Conservation (phyloP, 1,140 invertebrate genomes). For the Drosophila bocki region DNA sequence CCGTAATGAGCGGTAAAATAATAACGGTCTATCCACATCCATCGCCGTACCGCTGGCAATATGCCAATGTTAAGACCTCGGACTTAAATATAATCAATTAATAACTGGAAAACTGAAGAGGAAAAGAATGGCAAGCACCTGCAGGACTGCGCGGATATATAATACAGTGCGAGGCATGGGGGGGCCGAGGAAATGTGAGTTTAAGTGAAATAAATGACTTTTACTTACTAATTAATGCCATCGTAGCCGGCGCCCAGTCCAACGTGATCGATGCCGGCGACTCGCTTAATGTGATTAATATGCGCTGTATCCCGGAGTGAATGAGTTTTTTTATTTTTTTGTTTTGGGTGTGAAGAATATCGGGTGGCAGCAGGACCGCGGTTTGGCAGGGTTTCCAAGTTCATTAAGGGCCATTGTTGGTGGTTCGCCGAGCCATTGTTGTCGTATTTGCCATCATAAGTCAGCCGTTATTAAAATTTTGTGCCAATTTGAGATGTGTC, state of each 20-base stretch:
- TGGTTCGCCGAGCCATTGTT: constrained; percentile 39
- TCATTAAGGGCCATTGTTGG: constrained; percentile 76
- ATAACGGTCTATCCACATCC: constrained; percentile 45
- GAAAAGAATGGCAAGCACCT: constrained; percentile 47
- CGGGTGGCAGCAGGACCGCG: constrained; percentile 22
- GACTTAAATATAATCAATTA: constrained; percentile 82
- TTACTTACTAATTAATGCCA: constrained; percentile 95
- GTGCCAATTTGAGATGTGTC: constrained; percentile 70
- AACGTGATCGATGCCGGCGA: constrained; percentile 95
- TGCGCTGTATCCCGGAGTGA: constrained; percentile 88
- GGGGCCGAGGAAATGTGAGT: constrained; percentile 61
- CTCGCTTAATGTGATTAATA: constrained; percentile 95
- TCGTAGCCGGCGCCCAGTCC: constrained; percentile 95
- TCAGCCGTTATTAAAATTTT: constrained; percentile 75
- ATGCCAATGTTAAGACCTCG: constrained; percentile 72
- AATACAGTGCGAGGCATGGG: constrained; percentile 11
- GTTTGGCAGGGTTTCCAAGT: constrained; percentile 47
- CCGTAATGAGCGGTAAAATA: constrained; percentile 71
- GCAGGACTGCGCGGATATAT: constrained; percentile 18
- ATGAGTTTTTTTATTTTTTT: neutral
- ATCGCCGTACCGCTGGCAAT: constrained; percentile 46
- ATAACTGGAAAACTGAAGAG: constrained; percentile 64
- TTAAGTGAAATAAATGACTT: constrained; percentile 84
- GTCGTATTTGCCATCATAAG: constrained; percentile 61
- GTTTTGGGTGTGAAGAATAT: constrained; percentile 52